Percentiles rank a stretch among this genome's conserved stretches.
Evolutionary conservation across 2,113 vertebrate genomes (phyloP).

Genomic region (Malurus elegans): DNA sequence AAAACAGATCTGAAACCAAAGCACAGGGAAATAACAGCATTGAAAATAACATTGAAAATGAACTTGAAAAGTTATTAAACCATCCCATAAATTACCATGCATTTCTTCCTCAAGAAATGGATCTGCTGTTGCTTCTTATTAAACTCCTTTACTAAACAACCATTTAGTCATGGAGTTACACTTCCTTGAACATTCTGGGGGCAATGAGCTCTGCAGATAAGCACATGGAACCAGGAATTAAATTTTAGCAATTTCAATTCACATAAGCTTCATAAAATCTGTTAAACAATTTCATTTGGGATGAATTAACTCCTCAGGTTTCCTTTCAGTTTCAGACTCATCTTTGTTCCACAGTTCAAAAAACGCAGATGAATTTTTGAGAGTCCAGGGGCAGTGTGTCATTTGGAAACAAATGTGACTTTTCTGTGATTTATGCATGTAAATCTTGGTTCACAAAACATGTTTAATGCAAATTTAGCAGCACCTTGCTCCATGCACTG

Average conservation of each 20-base stretch:
- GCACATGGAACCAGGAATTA: neutral
- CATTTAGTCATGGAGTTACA: constrained; percentile 42
- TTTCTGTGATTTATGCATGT: neutral
- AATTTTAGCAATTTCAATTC: constrained; percentile 31
- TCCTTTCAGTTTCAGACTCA: neutral
- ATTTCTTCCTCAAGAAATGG: constrained; percentile 31
- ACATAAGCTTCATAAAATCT: neutral
- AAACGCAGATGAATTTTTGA: neutral
- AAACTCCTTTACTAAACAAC: constrained; percentile 31
- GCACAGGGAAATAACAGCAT: neutral
- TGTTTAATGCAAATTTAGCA: neutral
- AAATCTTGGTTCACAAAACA: neutral
- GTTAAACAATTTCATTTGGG: neutral
- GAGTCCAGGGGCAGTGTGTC: neutral
- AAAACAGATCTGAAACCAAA: constrained; percentile 44
- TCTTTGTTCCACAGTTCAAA: neutral
- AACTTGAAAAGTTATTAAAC: constrained; percentile 60
- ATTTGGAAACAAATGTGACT: neutral
- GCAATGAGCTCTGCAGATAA: constrained; percentile 38
- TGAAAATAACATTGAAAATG: constrained; percentile 34
- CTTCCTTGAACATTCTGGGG: constrained; percentile 12
- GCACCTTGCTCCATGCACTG: neutral
- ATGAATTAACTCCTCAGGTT: neutral
- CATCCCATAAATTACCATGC: constrained; percentile 46
- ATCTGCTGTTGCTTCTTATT: constrained; percentile 44